Conservation (phyloP, 2,113 vertebrate species). For the Ophthalmolycus amberensis region DNA sequence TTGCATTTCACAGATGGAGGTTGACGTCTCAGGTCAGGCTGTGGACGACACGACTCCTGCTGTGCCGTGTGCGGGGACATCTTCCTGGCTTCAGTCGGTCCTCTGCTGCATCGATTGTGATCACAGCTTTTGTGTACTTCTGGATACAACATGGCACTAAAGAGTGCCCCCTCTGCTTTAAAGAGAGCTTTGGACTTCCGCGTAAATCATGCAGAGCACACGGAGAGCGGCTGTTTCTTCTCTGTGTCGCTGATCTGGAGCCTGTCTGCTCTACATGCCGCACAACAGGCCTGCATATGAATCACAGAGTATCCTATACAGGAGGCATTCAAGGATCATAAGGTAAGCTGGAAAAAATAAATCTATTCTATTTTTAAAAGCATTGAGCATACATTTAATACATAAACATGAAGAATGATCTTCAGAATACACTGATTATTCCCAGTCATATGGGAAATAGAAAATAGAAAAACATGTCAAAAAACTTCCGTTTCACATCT, state of each 20-base stretch:
- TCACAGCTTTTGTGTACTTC: constrained; percentile 62
- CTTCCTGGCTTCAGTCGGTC: constrained; percentile 57
- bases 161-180: constrained; percentile 62
- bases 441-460: not conserved
- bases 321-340: constrained; percentile 46
- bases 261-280: constrained; percentile 47
- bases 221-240: constrained; percentile 25
- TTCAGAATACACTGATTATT: not conserved
- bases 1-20: constrained; percentile 49
- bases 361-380: not conserved
- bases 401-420: not conserved
- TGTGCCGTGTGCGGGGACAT: constrained; percentile 57
- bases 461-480: not conserved
- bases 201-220: constrained; percentile 49
- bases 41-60: constrained; percentile 56
- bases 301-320: constrained; percentile 55
- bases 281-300: constrained; percentile 35
- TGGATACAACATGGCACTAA: constrained; percentile 53
- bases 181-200: constrained; percentile 31
- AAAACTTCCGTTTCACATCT: not conserved
- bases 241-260: constrained; percentile 53
- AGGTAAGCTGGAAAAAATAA: constrained; percentile 48
- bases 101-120: constrained; percentile 61
- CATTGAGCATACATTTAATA: not conserved
- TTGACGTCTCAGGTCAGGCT: constrained; percentile 10